These are phyloP conservation scores for Microtus californicus DNA, from an alignment of 2,797 vertebrate genomes.

Conservation along the genomic window DNA sequence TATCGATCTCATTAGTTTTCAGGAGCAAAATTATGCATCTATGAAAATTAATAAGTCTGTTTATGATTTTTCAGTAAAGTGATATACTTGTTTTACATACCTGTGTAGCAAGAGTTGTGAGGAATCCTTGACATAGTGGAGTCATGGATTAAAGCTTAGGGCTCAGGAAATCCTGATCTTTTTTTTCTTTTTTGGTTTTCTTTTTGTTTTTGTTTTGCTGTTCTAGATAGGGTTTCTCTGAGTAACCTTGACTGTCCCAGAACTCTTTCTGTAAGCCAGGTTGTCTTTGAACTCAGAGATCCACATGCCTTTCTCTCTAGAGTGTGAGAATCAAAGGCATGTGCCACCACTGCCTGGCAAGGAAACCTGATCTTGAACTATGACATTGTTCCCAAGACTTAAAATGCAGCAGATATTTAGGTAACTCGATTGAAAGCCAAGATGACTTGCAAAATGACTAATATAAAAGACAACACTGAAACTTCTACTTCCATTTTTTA, in stretches of 20 bases:
- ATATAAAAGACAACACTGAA: background rate
- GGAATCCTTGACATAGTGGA: background rate
- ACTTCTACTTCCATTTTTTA: conserved; percentile 32
- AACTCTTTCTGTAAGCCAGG: background rate
- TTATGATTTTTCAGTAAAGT: background rate
- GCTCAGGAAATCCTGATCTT: background rate
- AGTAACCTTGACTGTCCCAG: background rate
- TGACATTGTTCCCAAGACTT: background rate
- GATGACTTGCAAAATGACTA: background rate
- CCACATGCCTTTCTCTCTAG: background rate
- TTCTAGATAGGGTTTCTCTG: background rate
- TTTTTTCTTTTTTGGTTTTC: background rate
- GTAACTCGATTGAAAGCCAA: background rate
- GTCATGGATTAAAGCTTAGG: background rate
- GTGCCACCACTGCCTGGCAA: background rate
- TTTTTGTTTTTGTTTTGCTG: background rate
- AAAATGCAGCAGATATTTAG: background rate
- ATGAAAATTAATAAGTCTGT: background rate
- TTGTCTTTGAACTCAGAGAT: background rate
- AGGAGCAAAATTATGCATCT: background rate
- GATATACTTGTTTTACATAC: background rate
- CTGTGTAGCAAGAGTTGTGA: background rate
- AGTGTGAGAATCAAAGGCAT: background rate
- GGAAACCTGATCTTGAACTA: background rate
- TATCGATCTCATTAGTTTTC: background rate